A percentile compares a stretch with the other conserved stretches of the same genome.
Evolutionary conservation across 1,140 invertebrate genomes (phyloP).

Genomic region (Drosophila bipectinata): DNA sequence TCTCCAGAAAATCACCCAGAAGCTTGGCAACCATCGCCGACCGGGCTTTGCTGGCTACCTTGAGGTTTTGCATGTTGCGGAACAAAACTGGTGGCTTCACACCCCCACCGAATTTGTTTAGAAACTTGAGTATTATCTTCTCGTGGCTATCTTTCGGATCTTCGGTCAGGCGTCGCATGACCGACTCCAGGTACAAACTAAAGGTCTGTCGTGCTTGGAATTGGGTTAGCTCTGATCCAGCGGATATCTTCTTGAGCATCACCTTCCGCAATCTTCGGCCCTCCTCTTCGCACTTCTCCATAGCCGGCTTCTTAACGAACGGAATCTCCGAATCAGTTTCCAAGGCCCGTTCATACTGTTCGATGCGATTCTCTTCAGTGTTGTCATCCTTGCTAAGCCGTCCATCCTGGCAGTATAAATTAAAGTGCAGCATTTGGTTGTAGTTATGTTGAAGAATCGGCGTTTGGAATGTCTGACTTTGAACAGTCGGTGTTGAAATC

Average conservation of each 20-base stretch:
- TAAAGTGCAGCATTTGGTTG: conserved; percentile 90
- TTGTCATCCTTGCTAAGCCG: conserved; percentile 49
- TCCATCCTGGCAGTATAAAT: conserved; percentile 77
- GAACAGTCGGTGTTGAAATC: conserved; percentile 86
- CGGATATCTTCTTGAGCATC: conserved; percentile 73
- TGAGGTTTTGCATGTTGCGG: conserved; percentile 58
- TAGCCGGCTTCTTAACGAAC: conserved; percentile 61
- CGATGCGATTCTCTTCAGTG: conserved; percentile 74
- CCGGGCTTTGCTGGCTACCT: conserved; percentile 91
- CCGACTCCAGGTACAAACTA: conserved; percentile 91
- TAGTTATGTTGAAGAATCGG: conserved; percentile 88
- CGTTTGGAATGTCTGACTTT: conserved; percentile 85
- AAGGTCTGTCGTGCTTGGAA: conserved; percentile 92
- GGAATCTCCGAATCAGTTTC: conserved; percentile 61
- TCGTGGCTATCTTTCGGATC: conserved; percentile 87
- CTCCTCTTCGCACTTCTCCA: conserved; percentile 75
- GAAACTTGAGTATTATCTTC: conserved; percentile 92
- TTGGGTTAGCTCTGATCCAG: conserved; percentile 81
- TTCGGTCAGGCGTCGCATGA: conserved; percentile 89
- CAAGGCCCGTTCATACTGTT: conserved; percentile 77
- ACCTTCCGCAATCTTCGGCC: conserved; percentile 68
- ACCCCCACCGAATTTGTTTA: conserved; percentile 91
- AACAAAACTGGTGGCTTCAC: conserved; percentile 90
- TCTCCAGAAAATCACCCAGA: conserved; percentile 95
- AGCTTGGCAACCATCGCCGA: conserved; percentile 95